Percentiles rank a stretch among this genome's conserved stretches.
phyloP scores from a whole-genome alignment of 1,140 invertebrate genomes.

The Archegozetes longisetosus region DNA sequence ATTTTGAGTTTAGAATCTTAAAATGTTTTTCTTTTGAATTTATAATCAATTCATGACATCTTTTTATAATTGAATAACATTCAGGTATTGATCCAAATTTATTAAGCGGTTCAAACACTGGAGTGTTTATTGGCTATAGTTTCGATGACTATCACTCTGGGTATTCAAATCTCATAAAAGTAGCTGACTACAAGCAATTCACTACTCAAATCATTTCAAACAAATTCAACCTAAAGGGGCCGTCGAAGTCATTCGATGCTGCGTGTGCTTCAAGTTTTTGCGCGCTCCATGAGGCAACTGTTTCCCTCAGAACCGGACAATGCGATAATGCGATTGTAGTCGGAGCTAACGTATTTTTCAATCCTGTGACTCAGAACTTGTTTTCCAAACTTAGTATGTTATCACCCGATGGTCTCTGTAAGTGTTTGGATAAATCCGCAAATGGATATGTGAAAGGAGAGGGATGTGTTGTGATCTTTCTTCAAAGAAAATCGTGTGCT shows the following conservation, averaged over 20 bases:
- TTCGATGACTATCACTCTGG: conserved; percentile 13
- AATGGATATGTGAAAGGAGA: conserved; percentile 17
- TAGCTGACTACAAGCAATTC: conserved; percentile 80
- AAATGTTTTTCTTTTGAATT: too few species aligned
- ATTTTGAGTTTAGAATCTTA: too few species aligned
- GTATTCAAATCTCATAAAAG: conserved; percentile 21
- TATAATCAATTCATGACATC: not conserved
- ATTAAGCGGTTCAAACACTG: conserved; percentile 47
- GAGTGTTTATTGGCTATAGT: conserved; percentile 77
- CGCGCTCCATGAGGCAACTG: conserved; percentile 11
- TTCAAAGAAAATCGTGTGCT: too few species aligned
- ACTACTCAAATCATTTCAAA: conserved; percentile 88
- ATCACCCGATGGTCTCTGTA: too few species aligned
- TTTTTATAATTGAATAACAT: not conserved
- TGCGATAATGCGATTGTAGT: too few species aligned
- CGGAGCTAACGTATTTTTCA: conserved; percentile 63
- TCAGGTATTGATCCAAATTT: conserved; percentile 25
- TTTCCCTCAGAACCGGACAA: conserved; percentile 3
- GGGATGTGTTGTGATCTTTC: conserved; percentile 15
- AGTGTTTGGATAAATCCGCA: too few species aligned
- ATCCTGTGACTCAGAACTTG: conserved; percentile 67
- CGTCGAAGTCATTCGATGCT: too few species aligned
- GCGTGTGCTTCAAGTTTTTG: conserved; percentile 10
- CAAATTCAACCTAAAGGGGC: too few species aligned
- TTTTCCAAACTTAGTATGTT: conserved; percentile 38